These are phyloP conservation scores for Paraplagusia blochii DNA, from an alignment of 2,113 vertebrate genomes.

Conservation along the genomic window DNA sequence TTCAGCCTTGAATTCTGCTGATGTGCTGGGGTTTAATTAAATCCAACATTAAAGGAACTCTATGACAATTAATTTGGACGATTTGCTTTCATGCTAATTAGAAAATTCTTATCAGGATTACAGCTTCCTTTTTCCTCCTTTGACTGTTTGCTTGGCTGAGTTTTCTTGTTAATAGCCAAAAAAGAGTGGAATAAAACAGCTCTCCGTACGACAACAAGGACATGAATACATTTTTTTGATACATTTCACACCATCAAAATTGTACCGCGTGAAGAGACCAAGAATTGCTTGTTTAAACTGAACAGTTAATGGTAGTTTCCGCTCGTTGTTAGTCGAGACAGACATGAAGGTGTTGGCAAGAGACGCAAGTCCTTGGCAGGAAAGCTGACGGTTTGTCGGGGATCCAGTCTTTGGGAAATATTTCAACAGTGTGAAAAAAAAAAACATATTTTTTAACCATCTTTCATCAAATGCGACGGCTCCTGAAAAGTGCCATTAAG, in stretches of 20 bases:
- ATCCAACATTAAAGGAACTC: constrained; percentile 25
- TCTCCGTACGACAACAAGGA: not conserved
- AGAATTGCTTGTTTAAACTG: too few relatives aligned
- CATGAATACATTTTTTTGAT: not conserved
- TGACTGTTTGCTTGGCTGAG: not conserved
- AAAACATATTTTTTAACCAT: not conserved
- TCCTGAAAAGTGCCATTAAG: not conserved
- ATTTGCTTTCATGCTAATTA: constrained; percentile 45
- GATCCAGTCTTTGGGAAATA: not conserved
- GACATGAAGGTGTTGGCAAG: too few relatives aligned
- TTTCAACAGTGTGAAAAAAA: not conserved
- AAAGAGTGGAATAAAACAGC: not conserved
- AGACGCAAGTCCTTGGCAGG: too few relatives aligned
- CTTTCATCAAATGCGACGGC: not conserved
- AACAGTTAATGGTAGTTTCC: too few relatives aligned
- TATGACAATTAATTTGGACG: constrained; percentile 14
- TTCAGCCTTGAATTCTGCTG: not conserved
- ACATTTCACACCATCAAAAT: not conserved
- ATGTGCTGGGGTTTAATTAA: constrained; percentile 11
- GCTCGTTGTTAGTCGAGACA: too few relatives aligned
- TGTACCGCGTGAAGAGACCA: not conserved
- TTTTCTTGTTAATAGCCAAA: not conserved
- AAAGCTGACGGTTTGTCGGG: not conserved
- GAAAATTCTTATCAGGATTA: constrained; percentile 2
- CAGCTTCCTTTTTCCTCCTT: not conserved